Conservation (phyloP, 2,113 vertebrate species). For the Uropsilus gracilis region DNA sequence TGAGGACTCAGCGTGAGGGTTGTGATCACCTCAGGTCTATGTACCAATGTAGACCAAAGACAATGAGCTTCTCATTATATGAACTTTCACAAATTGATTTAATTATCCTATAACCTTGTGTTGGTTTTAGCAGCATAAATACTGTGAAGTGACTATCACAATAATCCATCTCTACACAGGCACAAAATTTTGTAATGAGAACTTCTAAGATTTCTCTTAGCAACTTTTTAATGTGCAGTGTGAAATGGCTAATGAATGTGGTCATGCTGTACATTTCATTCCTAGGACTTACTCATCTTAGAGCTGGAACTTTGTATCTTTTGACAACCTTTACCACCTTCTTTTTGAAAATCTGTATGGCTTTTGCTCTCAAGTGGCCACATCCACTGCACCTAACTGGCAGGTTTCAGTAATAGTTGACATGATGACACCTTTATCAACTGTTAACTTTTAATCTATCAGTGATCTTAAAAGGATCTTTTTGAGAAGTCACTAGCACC, state of each 20-base stretch:
- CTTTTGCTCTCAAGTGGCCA: background rate
- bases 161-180: background rate
- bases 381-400: background rate
- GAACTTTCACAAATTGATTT: background rate
- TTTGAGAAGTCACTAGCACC: background rate
- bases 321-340: background rate
- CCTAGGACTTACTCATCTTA: background rate
- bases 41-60: background rate
- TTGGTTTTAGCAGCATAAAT: background rate
- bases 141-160: background rate
- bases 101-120: background rate
- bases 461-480: background rate
- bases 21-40: background rate
- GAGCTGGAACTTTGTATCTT: background rate
- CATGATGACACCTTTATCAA: background rate
- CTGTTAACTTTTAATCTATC: constrained; percentile 6
- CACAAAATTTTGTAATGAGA: background rate
- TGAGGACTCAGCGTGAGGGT: background rate
- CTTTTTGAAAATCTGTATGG: background rate
- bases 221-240: background rate
- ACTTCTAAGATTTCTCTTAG: background rate
- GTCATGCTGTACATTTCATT: background rate
- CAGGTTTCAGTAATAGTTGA: background rate
- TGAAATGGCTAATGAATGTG: background rate
- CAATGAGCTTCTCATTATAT: background rate